phyloP scores from a whole-genome alignment of 2,888 invertebrate genomes.

The Escarpia spicata region DNA sequence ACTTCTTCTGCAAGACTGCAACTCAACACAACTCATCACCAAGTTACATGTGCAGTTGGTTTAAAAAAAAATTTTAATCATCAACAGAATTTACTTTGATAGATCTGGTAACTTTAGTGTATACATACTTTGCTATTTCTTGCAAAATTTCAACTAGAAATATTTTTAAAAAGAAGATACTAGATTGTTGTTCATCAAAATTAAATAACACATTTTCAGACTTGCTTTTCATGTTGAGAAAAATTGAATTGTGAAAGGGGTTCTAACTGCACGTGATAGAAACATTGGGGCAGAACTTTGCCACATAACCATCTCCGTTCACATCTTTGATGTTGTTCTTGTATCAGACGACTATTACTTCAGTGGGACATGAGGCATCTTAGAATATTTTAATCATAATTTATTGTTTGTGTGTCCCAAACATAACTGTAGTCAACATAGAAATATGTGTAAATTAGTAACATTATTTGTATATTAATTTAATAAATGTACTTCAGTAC shows the following conservation, averaged over 20 bases:
- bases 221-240: too few relatives aligned
- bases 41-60: too few relatives aligned
- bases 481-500: not conserved
- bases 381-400: not conserved
- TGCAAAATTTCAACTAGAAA: too few relatives aligned
- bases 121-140: too few relatives aligned
- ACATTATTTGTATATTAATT: slow-evolving; percentile 16
- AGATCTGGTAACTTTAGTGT: too few relatives aligned
- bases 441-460: not conserved
- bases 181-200: too few relatives aligned
- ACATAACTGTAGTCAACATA: not conserved
- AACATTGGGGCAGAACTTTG: not conserved
- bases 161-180: too few relatives aligned
- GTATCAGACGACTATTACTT: not conserved
- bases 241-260: not conserved
- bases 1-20: too few relatives aligned
- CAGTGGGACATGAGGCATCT: not conserved
- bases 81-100: too few relatives aligned
- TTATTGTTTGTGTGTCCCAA: not conserved
- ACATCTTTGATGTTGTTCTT: not conserved
- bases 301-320: not conserved
- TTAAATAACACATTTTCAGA: too few relatives aligned
- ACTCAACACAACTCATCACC: too few relatives aligned
- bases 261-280: not conserved
- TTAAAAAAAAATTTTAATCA: too few relatives aligned